phyloP scores from a whole-genome alignment of 2,113 vertebrate species.

The Paracanthobrama guichenoti region DNA sequence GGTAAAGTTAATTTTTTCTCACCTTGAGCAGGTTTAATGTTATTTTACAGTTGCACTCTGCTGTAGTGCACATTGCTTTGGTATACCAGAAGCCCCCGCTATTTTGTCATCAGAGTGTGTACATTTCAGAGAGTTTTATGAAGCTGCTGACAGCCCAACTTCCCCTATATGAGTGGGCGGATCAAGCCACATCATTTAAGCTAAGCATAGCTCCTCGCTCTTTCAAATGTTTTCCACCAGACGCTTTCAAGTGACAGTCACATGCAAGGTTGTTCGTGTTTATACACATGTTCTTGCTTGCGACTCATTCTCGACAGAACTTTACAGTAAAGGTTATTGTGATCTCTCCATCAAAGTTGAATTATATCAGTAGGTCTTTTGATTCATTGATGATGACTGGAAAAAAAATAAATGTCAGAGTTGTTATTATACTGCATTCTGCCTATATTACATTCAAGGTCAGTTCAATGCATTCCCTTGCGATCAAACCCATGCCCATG shows the following conservation, averaged over 20 bases:
- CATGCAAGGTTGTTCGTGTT: constrained; percentile 14
- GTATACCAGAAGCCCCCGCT: background rate
- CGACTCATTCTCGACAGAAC: background rate
- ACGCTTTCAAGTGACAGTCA: background rate
- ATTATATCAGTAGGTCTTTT: background rate
- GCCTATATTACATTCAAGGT: background rate
- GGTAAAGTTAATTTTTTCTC: constrained; percentile 66
- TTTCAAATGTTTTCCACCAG: constrained; percentile 23
- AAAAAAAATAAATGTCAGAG: background rate
- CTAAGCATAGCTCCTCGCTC: background rate
- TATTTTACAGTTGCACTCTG: background rate
- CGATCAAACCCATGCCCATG: background rate
- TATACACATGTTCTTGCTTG: background rate
- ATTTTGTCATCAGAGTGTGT: constrained; percentile 1
- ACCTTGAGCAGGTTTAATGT: background rate
- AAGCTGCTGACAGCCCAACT: constrained; percentile 35
- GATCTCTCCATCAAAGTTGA: constrained; percentile 15
- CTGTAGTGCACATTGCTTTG: constrained; percentile 16
- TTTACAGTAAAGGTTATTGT: background rate
- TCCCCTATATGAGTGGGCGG: constrained; percentile 42
- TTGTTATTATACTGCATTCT: background rate
- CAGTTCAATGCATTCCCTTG: background rate
- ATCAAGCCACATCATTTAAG: constrained; percentile 15
- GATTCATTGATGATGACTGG: background rate
- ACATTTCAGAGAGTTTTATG: constrained; percentile 24